Percentiles rank a stretch among this genome's conserved stretches.
Evolutionary conservation across 2,888 invertebrate species (phyloP).

Genomic region (Amphimallon solstitiale): DNA sequence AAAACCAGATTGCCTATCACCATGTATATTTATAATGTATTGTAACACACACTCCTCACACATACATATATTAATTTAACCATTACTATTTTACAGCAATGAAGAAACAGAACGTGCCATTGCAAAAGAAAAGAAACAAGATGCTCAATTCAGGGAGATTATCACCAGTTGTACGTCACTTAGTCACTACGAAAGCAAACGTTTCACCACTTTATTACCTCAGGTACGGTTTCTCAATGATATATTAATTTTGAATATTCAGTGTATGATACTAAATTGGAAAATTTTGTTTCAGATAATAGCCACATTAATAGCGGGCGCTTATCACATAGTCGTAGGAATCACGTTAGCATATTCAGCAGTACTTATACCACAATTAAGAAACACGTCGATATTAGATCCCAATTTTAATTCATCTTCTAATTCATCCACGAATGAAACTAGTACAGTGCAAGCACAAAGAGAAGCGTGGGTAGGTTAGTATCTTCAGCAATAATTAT

Average conservation of each 20-base stretch:
- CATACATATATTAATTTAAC: neutral
- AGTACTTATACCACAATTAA: constrained; percentile 65
- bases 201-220: constrained; percentile 61
- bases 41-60: too few relatives aligned
- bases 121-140: constrained; percentile 58
- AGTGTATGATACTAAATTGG: neutral
- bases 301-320: constrained; percentile 66
- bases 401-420: neutral
- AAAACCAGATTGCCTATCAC: too few relatives aligned
- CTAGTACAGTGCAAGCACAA: neutral
- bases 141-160: constrained; percentile 62
- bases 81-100: constrained; percentile 48
- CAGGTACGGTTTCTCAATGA: constrained; percentile 63
- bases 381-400: neutral
- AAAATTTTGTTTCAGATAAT: constrained; percentile 61
- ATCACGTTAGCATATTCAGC: constrained; percentile 69
- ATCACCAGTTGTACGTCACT: constrained; percentile 63
- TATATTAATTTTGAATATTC: neutral
- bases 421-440: constrained; percentile 2
- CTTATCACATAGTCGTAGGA: constrained; percentile 71
- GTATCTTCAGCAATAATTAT: neutral
- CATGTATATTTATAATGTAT: too few relatives aligned
- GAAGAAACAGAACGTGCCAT: constrained; percentile 58
- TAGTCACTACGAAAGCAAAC: constrained; percentile 60
- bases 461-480: constrained; percentile 23